Evolutionary conservation across 2,113 vertebrate species (phyloP), one percentile per base, ranked within the genome.

Genomic region (Rhea americana): DNA sequence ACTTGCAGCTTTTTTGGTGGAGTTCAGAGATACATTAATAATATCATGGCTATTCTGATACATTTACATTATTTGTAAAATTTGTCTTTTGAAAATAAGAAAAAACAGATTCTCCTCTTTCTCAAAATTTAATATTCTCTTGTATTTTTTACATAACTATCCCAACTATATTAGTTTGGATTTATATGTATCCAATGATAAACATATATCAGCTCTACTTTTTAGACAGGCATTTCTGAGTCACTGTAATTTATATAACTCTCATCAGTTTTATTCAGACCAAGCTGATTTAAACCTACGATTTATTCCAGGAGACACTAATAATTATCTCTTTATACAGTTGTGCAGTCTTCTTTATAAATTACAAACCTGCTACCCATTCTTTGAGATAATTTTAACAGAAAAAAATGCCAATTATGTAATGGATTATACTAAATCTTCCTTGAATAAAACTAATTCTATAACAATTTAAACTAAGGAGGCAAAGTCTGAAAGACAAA

Each of bases 151-250:
- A 45, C 9, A 9, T 32, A 72, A 18, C n/a, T 22, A 72, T 82
- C 26, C 45, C 16, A 75, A 6, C 10, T 59, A 15, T 32, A 21
- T 59, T 20, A 63, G 10, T 26, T 53, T 63, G 39, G 13, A 56
- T 47, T n/a, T 56, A 4, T 7, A 24, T 3, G 0, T 35, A 65
- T 35, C 1, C 35, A 22, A 43, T 30, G 37, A 32, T 13, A 74
- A 10, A 82, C 4, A 37, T 26, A 48, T 1, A 58, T 15, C 53
- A 68, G 13, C 41, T 82, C 45, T 82, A 37, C 8, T 74, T 82
- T 28, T 76, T 20, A 66, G 35, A 32, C 4, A 68, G 50, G 2
- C 26, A 68, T 41, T 74, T 32, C 47, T 4, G 3, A 75, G n/a
- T 18, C 16, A 12, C 43, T 75, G 0, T 50, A 20, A 87, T 26